Evolutionary conservation across 2,888 invertebrate genomes (phyloP).

Genomic region (Dicranocentrus wangi): DNA sequence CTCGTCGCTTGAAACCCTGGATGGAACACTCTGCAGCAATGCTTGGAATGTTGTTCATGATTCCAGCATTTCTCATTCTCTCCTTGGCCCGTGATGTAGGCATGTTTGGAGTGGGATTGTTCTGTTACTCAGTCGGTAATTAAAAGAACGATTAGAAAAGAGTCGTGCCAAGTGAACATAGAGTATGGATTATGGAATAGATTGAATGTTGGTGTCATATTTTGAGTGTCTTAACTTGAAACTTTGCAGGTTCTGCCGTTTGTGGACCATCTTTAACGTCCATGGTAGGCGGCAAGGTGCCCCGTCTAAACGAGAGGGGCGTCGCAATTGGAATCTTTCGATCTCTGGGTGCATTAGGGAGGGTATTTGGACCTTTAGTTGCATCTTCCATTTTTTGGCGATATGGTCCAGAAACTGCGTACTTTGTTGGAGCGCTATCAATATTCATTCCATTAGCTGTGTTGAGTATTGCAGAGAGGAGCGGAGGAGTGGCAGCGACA

Average conservation of each 20-base stretch:
- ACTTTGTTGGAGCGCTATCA: constrained; percentile 84
- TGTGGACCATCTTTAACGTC: constrained; percentile 97
- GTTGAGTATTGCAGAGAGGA: constrained; percentile 9
- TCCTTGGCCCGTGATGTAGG: constrained; percentile 76
- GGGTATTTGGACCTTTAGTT: constrained; percentile 92
- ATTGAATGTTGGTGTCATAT: too few species aligned
- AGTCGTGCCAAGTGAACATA: constrained; percentile 3
- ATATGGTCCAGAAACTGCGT: constrained; percentile 87
- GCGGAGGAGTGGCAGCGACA: background rate
- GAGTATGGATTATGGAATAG: too few species aligned
- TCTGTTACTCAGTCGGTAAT: constrained; percentile 74
- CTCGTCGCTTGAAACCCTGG: constrained; percentile 83
- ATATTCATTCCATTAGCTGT: constrained; percentile 81
- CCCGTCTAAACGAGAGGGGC: constrained; percentile 89
- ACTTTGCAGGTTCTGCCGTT: constrained; percentile 79
- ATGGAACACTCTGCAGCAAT: constrained; percentile 77
- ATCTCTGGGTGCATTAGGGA: constrained; percentile 93
- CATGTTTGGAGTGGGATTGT: constrained; percentile 86
- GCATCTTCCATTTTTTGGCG: constrained; percentile 94
- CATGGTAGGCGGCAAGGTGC: constrained; percentile 86
- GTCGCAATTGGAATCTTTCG: constrained; percentile 94
- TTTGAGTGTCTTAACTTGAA: too few species aligned
- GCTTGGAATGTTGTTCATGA: constrained; percentile 77
- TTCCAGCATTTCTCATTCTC: constrained; percentile 78
- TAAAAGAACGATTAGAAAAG: constrained; percentile 40